These are phyloP conservation scores for Hyposmocoma kahamanoa DNA, from an alignment of 1,140 invertebrate genomes.

Conservation along the genomic window DNA sequence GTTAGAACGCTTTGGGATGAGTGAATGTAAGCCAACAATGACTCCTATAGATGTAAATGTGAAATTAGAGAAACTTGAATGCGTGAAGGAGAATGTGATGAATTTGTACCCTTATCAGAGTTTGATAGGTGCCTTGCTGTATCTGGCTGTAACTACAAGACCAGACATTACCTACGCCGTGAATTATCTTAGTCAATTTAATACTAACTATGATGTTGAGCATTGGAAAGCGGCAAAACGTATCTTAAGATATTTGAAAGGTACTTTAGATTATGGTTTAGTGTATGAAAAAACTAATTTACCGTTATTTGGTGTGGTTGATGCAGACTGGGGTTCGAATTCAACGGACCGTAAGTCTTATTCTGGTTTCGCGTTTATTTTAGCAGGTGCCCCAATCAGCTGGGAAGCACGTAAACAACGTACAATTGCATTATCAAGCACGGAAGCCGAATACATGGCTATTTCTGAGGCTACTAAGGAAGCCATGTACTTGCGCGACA, in stretches of 20 bases:
- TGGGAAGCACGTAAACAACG: constrained; percentile 35
- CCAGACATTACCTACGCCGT: constrained; percentile 56
- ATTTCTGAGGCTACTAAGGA: constrained; percentile 13
- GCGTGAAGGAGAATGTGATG: neutral
- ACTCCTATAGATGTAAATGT: neutral
- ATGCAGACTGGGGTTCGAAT: constrained; percentile 51
- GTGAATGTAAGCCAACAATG: neutral
- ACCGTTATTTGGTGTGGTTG: constrained; percentile 25
- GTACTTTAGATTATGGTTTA: constrained; percentile 38
- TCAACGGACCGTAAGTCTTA: constrained; percentile 33
- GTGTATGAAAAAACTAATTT: constrained; percentile 17
- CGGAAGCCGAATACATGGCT: constrained; percentile 45
- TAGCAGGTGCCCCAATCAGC: constrained; percentile 19
- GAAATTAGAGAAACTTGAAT: neutral
- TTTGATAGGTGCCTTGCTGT: constrained; percentile 33
- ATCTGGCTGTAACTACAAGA: constrained; percentile 38
- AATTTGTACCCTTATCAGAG: constrained; percentile 17
- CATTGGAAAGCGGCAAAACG: constrained; percentile 54
- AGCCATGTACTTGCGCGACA: too few relatives aligned
- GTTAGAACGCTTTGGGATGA: neutral
- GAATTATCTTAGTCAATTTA: constrained; percentile 41
- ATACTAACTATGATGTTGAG: constrained; percentile 23
- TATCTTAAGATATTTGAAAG: constrained; percentile 56
- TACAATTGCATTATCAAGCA: constrained; percentile 29
- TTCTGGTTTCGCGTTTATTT: constrained; percentile 33